phyloP scores from a whole-genome alignment of 1,140 invertebrate genomes.

The Holotrichia oblita region DNA sequence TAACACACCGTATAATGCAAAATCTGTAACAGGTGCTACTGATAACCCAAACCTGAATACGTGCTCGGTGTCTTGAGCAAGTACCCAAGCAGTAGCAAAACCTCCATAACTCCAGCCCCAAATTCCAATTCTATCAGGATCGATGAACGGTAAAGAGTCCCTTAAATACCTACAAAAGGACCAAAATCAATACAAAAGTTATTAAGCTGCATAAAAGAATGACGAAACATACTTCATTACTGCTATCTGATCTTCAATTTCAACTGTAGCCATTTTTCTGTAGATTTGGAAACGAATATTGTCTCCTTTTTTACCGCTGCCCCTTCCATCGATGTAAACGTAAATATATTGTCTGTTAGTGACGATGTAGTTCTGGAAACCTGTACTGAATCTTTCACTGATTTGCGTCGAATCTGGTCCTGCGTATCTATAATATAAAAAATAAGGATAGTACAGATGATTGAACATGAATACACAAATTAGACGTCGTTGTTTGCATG shows the following conservation, averaged over 20 bases:
- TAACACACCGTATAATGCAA: conserved; percentile 87
- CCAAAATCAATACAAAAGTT: conserved; percentile 50
- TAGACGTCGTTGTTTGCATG: too few relatives aligned
- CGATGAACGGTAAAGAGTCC: conserved; percentile 72
- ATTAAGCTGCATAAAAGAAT: conserved; percentile 43
- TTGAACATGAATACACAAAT: too few relatives aligned
- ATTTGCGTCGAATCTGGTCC: conserved; percentile 87
- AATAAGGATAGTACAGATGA: too few relatives aligned
- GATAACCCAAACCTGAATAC: conserved; percentile 89
- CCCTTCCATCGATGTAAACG: conserved; percentile 87
- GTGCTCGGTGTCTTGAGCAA: conserved; percentile 74
- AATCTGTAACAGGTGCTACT: conserved; percentile 92
- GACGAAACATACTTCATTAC: conserved; percentile 72
- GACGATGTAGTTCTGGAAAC: conserved; percentile 83
- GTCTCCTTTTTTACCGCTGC: conserved; percentile 85
- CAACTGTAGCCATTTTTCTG: conserved; percentile 84
- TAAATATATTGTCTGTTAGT: conserved; percentile 87
- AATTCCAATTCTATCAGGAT: conserved; percentile 72
- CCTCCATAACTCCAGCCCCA: conserved; percentile 98
- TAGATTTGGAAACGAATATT: conserved; percentile 85
- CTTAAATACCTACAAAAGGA: conserved; percentile 67
- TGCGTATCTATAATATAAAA: conserved; percentile 73
- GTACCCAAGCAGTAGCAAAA: conserved; percentile 78
- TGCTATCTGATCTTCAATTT: conserved; percentile 88
- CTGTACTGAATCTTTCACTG: conserved; percentile 77